Evolutionary conservation across 2,888 invertebrate genomes (phyloP).

Genomic region (Pecten maximus): DNA sequence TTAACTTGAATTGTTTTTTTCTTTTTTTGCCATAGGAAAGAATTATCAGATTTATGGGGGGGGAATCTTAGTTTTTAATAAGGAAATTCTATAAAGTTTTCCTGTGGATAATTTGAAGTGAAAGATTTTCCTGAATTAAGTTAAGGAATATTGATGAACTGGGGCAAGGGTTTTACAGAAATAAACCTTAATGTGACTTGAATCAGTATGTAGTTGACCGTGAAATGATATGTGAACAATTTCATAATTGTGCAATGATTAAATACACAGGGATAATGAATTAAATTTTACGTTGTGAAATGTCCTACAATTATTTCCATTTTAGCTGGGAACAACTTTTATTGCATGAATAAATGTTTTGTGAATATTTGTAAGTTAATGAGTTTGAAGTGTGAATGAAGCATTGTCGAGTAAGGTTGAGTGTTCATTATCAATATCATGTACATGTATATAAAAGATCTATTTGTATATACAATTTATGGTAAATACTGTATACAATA

Average conservation of each 20-base stretch:
- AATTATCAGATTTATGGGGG: too few relatives aligned
- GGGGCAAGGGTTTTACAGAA: not conserved
- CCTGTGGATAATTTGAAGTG: too few relatives aligned
- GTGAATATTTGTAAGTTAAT: not conserved
- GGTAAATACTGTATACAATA: not conserved
- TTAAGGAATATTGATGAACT: too few relatives aligned
- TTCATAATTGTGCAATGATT: not conserved
- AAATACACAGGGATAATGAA: not conserved
- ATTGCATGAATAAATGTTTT: not conserved
- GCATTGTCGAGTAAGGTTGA: not conserved
- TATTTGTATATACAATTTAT: not conserved
- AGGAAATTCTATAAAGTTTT: too few relatives aligned
- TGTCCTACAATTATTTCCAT: not conserved
- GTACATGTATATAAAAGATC: too few relatives aligned
- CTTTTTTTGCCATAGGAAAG: too few relatives aligned
- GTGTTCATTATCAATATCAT: not conserved
- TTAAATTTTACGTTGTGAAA: not conserved
- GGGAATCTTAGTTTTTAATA: too few relatives aligned
- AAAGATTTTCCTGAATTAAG: too few relatives aligned
- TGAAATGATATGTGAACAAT: not conserved
- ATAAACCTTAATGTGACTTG: too few relatives aligned
- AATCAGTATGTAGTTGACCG: not conserved
- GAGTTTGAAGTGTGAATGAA: not conserved
- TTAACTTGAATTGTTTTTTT: too few relatives aligned
- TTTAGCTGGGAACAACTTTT: constrained; percentile 23